A percentile compares a stretch with the other conserved stretches of the same genome.
Evolutionary conservation across 2,888 invertebrate genomes (phyloP).

Genomic region (Drosophila cognata): DNA sequence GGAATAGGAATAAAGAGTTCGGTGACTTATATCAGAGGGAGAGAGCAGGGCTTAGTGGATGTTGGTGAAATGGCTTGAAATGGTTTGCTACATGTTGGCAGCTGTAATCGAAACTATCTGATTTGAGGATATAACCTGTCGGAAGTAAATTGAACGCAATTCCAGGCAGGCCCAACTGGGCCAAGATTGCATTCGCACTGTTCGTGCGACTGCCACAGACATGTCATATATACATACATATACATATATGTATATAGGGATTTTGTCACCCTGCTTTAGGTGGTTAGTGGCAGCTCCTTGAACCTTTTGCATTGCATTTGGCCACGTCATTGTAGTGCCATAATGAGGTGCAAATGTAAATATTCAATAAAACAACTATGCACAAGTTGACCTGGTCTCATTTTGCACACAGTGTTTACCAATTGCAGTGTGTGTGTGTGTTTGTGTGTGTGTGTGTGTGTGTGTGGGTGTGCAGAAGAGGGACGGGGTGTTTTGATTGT

Average conservation of each 20-base stretch:
- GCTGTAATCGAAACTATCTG: neutral
- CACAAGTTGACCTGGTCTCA: constrained; percentile 37
- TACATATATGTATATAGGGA: neutral
- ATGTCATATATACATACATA: neutral
- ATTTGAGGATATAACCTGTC: neutral
- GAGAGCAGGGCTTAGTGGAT: neutral
- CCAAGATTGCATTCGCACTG: constrained; percentile 15
- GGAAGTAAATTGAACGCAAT: neutral
- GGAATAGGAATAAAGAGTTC: neutral
- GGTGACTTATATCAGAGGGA: neutral
- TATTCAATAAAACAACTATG: constrained; percentile 37
- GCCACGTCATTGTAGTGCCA: constrained; percentile 1
- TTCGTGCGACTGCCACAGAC: constrained; percentile 8
- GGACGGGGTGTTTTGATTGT: constrained; percentile 25
- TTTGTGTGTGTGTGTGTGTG: no score
- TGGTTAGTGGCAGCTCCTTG: neutral
- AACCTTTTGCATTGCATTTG: constrained; percentile 34
- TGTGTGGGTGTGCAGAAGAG: neutral
- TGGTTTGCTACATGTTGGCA: neutral
- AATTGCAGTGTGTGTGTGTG: neutral
- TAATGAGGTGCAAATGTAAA: constrained; percentile 11
- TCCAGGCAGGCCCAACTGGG: constrained; percentile 12
- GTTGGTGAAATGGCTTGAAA: neutral
- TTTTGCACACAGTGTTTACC: constrained; percentile 2
- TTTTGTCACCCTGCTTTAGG: neutral